Evolutionary conservation across 2,888 invertebrate species (phyloP).

Genomic region (Andrena bucephala): DNA sequence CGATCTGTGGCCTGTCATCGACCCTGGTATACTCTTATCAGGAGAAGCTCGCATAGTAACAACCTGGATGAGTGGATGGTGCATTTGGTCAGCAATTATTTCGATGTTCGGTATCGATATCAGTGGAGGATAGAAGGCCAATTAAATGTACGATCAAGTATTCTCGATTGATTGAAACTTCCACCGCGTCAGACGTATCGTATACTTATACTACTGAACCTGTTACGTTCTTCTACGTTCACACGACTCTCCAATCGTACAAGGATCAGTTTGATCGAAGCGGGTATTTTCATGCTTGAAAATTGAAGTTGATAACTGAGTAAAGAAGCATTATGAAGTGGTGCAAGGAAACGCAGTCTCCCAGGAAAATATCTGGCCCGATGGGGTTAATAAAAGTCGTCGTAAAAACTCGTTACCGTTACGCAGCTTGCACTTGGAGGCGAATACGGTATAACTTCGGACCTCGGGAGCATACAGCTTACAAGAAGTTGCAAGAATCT

Average conservation of each 20-base stretch:
- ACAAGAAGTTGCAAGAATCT: constrained; percentile 43
- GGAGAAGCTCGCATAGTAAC: background rate
- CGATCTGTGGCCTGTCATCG: constrained; percentile 34
- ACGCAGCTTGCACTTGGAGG: constrained; percentile 9
- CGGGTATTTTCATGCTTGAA: background rate
- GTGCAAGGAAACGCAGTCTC: background rate
- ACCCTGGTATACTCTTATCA: constrained; percentile 32
- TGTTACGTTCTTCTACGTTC: background rate
- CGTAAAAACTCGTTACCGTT: constrained; percentile 43
- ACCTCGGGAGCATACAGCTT: constrained; percentile 37
- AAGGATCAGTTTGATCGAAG: background rate
- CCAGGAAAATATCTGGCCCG: constrained; percentile 13
- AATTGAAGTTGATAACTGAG: constrained; percentile 17
- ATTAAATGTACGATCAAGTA: too few relatives aligned
- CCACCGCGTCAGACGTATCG: background rate
- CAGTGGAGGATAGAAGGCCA: too few relatives aligned
- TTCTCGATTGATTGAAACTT: background rate
- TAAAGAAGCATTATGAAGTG: background rate
- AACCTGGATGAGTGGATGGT: background rate
- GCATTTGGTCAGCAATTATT: background rate
- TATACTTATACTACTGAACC: background rate
- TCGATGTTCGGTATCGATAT: too few relatives aligned
- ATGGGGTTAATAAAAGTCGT: constrained; percentile 49
- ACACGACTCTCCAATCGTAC: background rate
- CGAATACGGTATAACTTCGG: constrained; percentile 31